A percentile compares a stretch with the other conserved stretches of the same genome.
phyloP scores from a whole-genome alignment of 2,113 vertebrate genomes.

The Carollia perspicillata region DNA sequence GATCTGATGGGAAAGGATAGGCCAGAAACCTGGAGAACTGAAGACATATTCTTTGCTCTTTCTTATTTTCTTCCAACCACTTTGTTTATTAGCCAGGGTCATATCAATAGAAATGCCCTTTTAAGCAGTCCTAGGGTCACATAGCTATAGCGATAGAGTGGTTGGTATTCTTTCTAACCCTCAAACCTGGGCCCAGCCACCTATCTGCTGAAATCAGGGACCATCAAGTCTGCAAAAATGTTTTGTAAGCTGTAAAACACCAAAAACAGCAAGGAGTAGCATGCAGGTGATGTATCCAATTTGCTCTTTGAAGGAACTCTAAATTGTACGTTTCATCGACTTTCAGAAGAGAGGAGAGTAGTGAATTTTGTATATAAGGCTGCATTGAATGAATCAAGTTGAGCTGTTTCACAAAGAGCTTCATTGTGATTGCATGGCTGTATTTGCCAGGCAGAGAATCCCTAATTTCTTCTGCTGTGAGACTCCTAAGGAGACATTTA shows the following conservation, averaged over 20 bases:
- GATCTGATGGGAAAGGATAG: background rate
- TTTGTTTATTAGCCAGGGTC: background rate
- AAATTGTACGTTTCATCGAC: background rate
- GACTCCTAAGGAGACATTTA: slow-evolving; percentile 51
- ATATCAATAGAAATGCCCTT: background rate
- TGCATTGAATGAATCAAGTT: background rate
- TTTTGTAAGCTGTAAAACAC: background rate
- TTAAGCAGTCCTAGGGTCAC: background rate
- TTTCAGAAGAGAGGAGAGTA: background rate
- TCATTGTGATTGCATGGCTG: slow-evolving; percentile 21
- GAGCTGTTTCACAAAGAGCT: background rate
- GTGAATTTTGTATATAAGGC: background rate
- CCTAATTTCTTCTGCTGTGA: slow-evolving; percentile 39
- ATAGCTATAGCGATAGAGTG: background rate
- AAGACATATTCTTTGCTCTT: background rate
- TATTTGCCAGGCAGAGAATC: slow-evolving; percentile 1
- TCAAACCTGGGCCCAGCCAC: background rate
- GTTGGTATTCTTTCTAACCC: background rate
- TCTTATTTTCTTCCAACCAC: background rate
- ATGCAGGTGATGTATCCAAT: background rate
- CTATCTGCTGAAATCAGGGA: background rate
- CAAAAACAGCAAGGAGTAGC: background rate
- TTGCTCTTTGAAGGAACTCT: background rate
- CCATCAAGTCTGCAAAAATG: background rate
- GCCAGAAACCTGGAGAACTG: background rate